These are phyloP conservation scores for Horisme vitalbata DNA, from an alignment of 2,888 invertebrate genomes.

Conservation along the genomic window DNA sequence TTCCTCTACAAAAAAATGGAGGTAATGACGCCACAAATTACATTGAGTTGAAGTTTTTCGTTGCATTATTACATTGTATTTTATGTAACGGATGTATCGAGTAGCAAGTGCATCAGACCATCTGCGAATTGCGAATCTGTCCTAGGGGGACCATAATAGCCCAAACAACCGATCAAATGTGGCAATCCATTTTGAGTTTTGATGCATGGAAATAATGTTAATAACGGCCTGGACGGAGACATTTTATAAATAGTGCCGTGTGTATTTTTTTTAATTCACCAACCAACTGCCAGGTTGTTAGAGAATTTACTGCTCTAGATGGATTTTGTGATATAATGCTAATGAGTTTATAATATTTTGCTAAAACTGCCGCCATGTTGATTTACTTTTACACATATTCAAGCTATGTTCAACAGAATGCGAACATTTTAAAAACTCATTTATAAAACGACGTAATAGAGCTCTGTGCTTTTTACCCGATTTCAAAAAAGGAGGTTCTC, in stretches of 20 bases:
- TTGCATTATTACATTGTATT: slow-evolving; percentile 24
- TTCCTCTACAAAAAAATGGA: too few relatives aligned
- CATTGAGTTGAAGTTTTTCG: background rate
- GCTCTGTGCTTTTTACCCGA: too few relatives aligned
- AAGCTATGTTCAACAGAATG: too few relatives aligned
- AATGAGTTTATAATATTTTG: slow-evolving; percentile 11
- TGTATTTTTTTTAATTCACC: slow-evolving; percentile 20
- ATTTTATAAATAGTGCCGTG: slow-evolving; percentile 13
- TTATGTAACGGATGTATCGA: slow-evolving; percentile 25
- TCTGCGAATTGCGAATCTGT: slow-evolving; percentile 41
- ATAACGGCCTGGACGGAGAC: background rate
- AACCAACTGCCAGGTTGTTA: slow-evolving; percentile 17
- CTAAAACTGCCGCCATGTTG: too few relatives aligned
- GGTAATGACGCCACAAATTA: too few relatives aligned
- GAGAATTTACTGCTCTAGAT: slow-evolving; percentile 16
- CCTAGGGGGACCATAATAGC: slow-evolving; percentile 37
- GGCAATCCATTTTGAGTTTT: slow-evolving; percentile 17
- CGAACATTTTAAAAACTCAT: too few relatives aligned
- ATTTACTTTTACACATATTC: too few relatives aligned
- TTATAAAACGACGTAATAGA: too few relatives aligned
- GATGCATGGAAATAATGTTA: background rate
- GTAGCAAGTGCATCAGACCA: slow-evolving; percentile 43
- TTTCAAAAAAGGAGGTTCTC: too few relatives aligned
- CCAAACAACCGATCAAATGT: slow-evolving; percentile 21
- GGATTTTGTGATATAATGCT: slow-evolving; percentile 3